phyloP scores from a whole-genome alignment of 2,797 vertebrate species.

The Choloepus didactylus region DNA sequence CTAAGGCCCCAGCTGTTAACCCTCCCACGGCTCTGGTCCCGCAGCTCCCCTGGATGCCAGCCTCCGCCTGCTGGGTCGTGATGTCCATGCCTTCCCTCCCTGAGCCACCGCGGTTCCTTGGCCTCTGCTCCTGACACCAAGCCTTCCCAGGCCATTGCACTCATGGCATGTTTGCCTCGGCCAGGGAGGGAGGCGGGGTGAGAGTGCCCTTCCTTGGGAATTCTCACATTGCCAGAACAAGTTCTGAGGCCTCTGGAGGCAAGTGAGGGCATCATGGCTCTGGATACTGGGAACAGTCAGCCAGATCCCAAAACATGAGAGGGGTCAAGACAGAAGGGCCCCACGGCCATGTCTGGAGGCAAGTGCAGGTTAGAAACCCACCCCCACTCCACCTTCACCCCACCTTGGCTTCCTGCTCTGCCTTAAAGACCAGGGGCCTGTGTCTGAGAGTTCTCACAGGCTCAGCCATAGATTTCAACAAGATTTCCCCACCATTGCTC shows the following conservation, averaged over 20 bases:
- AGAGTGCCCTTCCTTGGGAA: background rate
- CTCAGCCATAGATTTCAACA: background rate
- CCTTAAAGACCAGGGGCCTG: background rate
- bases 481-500: background rate
- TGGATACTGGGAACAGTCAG: background rate
- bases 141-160: background rate
- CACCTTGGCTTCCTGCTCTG: background rate
- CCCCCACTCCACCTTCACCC: too few species aligned
- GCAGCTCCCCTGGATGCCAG: background rate
- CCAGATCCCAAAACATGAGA: background rate
- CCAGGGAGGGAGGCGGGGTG: background rate
- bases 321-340: background rate
- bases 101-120: background rate
- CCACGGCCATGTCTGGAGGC: background rate
- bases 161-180: background rate
- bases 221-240: background rate
- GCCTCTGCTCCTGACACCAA: background rate
- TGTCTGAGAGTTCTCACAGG: background rate
- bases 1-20: background rate
- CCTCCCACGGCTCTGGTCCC: background rate
- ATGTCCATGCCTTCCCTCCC: background rate
- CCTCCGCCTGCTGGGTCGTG: background rate
- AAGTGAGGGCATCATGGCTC: background rate
- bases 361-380: background rate
- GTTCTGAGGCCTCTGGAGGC: background rate